phyloP scores from a whole-genome alignment of 2,113 vertebrate species.

The Zosterops japonicus region DNA sequence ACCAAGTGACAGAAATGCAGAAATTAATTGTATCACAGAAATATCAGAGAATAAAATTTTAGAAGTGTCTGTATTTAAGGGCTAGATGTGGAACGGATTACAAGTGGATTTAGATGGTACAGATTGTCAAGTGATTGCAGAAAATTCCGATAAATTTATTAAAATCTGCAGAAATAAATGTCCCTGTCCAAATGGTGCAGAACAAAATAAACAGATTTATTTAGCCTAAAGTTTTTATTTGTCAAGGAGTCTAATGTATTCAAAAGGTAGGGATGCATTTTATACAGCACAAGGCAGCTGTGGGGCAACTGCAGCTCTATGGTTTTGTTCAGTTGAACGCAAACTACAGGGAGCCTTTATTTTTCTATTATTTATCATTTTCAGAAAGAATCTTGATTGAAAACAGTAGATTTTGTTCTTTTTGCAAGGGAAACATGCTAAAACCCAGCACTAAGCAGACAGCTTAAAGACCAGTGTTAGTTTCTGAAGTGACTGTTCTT shows the following conservation, averaged over 20 bases:
- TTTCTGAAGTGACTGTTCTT: conserved; percentile 31
- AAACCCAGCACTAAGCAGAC: conserved; percentile 14
- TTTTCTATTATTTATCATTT: conserved; percentile 37
- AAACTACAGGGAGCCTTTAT: not conserved
- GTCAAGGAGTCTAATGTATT: not conserved
- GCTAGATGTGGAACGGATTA: not conserved
- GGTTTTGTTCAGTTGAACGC: not conserved
- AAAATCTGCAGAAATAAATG: conserved; percentile 2
- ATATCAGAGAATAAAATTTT: not conserved
- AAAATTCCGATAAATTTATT: not conserved
- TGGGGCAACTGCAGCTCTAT: not conserved
- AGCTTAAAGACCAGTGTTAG: not conserved
- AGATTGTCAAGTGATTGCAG: not conserved
- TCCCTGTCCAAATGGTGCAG: not conserved
- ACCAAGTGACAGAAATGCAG: not conserved
- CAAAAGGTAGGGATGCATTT: not conserved
- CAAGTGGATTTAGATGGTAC: not conserved
- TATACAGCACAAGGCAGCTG: not conserved
- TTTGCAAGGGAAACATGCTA: not conserved
- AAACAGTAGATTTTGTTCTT: conserved; percentile 15
- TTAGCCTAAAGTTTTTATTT: not conserved
- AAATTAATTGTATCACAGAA: not conserved
- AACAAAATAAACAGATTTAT: conserved; percentile 15
- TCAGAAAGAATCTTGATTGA: not conserved
- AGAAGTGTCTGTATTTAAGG: not conserved